Evolutionary conservation across 2,113 vertebrate genomes (phyloP).

Genomic region (Hipposideros armiger): DNA sequence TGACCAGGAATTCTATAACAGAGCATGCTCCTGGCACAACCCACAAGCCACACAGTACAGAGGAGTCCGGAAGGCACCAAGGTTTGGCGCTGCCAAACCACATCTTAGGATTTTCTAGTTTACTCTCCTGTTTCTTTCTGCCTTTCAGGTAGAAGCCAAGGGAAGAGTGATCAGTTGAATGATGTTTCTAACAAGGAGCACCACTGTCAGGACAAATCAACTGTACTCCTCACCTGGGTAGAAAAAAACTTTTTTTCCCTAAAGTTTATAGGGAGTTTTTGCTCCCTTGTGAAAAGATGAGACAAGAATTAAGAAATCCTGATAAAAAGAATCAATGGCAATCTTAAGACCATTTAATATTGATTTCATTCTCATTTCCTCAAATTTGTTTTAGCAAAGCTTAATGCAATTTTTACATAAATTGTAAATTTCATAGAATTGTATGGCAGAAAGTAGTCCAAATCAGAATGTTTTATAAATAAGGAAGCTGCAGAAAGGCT

Average conservation of each 20-base stretch:
- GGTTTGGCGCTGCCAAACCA: not conserved
- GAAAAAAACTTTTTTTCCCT: not conserved
- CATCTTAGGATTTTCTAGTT: conserved; percentile 8
- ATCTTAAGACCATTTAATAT: not conserved
- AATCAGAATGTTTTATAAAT: not conserved
- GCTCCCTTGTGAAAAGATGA: conserved; percentile 5
- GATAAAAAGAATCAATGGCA: not conserved
- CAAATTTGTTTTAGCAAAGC: conserved; percentile 34
- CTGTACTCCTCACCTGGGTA: not conserved
- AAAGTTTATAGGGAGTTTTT: not conserved
- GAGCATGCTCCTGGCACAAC: not conserved
- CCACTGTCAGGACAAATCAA: not conserved
- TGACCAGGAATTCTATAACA: not conserved
- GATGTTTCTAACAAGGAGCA: not conserved
- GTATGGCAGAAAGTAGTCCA: not conserved
- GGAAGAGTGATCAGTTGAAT: not conserved
- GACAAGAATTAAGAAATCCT: not conserved
- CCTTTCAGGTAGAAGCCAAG: not conserved
- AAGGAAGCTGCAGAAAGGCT: not conserved
- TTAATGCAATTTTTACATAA: conserved; percentile 43
- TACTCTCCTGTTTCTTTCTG: not conserved
- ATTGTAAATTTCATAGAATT: not conserved
- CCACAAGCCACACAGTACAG: not conserved
- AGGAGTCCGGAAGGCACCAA: not conserved
- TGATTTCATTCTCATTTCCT: conserved; percentile 12